Evolutionary conservation across 2,797 vertebrate genomes (phyloP), one percentile per base, ranked within the genome.

Genomic region (Sciurus carolinensis): DNA sequence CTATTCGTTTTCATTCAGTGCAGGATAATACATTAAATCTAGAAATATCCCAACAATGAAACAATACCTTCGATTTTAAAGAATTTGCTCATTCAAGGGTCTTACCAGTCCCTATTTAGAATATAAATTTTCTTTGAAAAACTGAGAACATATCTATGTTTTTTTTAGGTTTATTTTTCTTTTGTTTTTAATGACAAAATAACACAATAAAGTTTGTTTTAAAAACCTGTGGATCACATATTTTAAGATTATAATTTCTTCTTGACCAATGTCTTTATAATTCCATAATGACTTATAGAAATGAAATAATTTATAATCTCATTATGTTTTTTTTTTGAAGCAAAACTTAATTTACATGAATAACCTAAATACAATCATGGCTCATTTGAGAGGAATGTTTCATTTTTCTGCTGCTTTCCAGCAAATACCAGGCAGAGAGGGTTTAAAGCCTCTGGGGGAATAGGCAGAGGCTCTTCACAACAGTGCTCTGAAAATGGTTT

Each of bases 261-360:
- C 57, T 86, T 81, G 67, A 86, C 73, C 7, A 96, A 24, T 52
- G 18, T 87, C 66, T 95, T 57, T 17, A 59, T 39, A 87, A 96
- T 90, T 96, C 67, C 69, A 88, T 59, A 81, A 96, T 75, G 67
- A 69, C 13, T 75, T 71, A 12, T 39, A 80, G 59, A 95, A 64
- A 84, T 86, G 67, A 82, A 67, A 96, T 72, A 79, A 84, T 82
- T 90, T 90, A 86, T 88, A 81, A 96, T 72, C 66, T 90, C 73
- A 90, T 94, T 95, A 90, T 12, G 44, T 4, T 47, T 47, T 20
- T 83, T 81, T 94, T 90, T 81, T 59, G 9, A 84, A 96, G n/a
- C 84, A 18, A 95, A 97, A 93, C 30, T 62, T 80, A 87, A 95
- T 87, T 88, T 94, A 79, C 44, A 82, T 52, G 57, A 92, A 82